Conservation (phyloP, 2,888 invertebrate genomes). For the Lasioglossum leucozonium region DNA sequence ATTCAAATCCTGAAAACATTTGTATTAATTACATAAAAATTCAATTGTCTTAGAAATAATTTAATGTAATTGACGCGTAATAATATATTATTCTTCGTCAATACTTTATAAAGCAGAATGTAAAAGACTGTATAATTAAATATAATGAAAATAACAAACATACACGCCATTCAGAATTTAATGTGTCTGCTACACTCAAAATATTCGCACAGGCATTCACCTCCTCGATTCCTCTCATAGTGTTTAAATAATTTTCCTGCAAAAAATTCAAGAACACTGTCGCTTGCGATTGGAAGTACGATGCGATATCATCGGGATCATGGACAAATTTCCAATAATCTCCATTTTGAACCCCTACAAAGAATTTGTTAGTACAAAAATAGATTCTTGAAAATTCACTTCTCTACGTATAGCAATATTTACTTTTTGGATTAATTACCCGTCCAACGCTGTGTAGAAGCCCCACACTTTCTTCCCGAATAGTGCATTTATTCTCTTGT, state of each 20-base stretch:
- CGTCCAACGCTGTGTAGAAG: slow-evolving; percentile 91
- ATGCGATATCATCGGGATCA: slow-evolving; percentile 88
- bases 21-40: slow-evolving; percentile 1
- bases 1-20: slow-evolving; percentile 75
- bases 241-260: slow-evolving; percentile 91
- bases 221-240: slow-evolving; percentile 87
- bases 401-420: slow-evolving; percentile 25
- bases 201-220: slow-evolving; percentile 86
- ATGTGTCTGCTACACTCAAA: slow-evolving; percentile 89
- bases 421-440: slow-evolving; percentile 92
- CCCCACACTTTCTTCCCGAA: slow-evolving; percentile 89
- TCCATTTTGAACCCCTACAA: slow-evolving; percentile 80
- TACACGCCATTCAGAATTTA: slow-evolving; percentile 89
- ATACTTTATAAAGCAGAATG: slow-evolving; percentile 1
- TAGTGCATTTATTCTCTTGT: slow-evolving; percentile 82
- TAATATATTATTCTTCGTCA: neutral
- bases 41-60: neutral
- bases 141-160: slow-evolving; percentile 72
- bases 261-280: slow-evolving; percentile 89
- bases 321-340: slow-evolving; percentile 86
- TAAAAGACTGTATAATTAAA: slow-evolving; percentile 12
- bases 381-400: neutral
- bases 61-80: slow-evolving; percentile 8
- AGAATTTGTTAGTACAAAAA: neutral
- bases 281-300: slow-evolving; percentile 89